Base-by-base conservation (phyloP, 2,797 vertebrate genomes). In the Champsocephalus gunnari region DNA sequence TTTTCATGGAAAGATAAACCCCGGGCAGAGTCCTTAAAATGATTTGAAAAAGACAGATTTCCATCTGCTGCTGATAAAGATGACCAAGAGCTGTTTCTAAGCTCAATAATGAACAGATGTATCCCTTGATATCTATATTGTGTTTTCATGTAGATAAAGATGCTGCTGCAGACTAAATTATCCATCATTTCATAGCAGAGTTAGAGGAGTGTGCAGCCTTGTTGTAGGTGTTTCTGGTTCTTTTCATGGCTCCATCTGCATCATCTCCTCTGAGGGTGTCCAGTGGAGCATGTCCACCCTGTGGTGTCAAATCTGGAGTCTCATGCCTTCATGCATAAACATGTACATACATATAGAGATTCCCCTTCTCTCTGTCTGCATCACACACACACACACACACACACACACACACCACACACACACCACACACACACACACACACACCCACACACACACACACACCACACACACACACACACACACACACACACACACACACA, bases 261-360 rank as follows among this genome's bases (percentile, higher is more conserved):
- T 73, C 83, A 75, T 55, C 73, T 79, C 75, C 72, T 82, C 73
- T 43, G 53, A 82, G 59, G 63, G 77, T 69, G 73, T 73, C 79
- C 81, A 83, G n/a, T 80, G 82, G 77, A 91, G 87, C 91, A 82
- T 87, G 82, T 68, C 75, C 65, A 50, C 76, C 86, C 87, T 84
- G 87, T 62, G 77, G 87, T 0, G 90, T 76, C 79, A 89, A 90
- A 89, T 87, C 88, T 82, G 79, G 81, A 81, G 77, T 62, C 61
- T 56, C 66, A 81, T 73, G 68, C 83, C 65, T 49, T 78, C 84
- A 79, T 88, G 78, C 66, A 74, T 74, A 16, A 11, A 41, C 13
- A 66, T 41, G n/a, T 32, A 45, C 58, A 28, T 19, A 19, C 1
- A 74, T 50, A 69, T 28, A 82, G 44, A 77, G 82, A 71, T 56